phyloP scores from a whole-genome alignment of 2,797 vertebrate genomes.

The Fringilla coelebs region DNA sequence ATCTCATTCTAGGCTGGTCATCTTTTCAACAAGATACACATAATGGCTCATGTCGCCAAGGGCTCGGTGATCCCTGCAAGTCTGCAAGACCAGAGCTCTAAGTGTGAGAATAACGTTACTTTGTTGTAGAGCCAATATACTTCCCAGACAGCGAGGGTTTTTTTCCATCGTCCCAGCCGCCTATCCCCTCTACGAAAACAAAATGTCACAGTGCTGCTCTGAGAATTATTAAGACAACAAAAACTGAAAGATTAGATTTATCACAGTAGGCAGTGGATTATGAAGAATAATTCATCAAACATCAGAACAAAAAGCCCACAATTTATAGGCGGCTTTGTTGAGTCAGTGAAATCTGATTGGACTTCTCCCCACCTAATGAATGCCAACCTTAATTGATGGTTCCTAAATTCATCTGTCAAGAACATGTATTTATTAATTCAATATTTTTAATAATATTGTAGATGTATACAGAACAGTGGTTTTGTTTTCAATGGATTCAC shows the following conservation, averaged over 20 bases:
- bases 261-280: slow-evolving; percentile 74
- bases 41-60: neutral
- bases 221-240: slow-evolving; percentile 77
- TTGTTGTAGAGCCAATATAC: neutral
- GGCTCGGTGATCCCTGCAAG: neutral
- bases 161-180: slow-evolving; percentile 4
- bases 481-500: neutral
- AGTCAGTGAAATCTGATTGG: slow-evolving; percentile 74
- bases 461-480: slow-evolving; percentile 34
- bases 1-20: neutral
- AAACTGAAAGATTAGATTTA: slow-evolving; percentile 79
- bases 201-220: slow-evolving; percentile 50
- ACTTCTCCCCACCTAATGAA: slow-evolving; percentile 68
- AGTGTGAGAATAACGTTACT: neutral
- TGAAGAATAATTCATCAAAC: slow-evolving; percentile 83
- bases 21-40: neutral
- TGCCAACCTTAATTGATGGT: slow-evolving; percentile 74
- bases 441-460: slow-evolving; percentile 72
- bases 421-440: slow-evolving; percentile 71
- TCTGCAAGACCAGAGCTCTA: neutral
- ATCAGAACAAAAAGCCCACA: slow-evolving; percentile 73
- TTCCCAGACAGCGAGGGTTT: neutral
- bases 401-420: slow-evolving; percentile 68
- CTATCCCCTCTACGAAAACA: slow-evolving; percentile 38
- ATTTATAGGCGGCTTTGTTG: slow-evolving; percentile 73